These are phyloP conservation scores for Volucella bombylans DNA, from an alignment of 2,888 invertebrate species.

Conservation along the genomic window DNA sequence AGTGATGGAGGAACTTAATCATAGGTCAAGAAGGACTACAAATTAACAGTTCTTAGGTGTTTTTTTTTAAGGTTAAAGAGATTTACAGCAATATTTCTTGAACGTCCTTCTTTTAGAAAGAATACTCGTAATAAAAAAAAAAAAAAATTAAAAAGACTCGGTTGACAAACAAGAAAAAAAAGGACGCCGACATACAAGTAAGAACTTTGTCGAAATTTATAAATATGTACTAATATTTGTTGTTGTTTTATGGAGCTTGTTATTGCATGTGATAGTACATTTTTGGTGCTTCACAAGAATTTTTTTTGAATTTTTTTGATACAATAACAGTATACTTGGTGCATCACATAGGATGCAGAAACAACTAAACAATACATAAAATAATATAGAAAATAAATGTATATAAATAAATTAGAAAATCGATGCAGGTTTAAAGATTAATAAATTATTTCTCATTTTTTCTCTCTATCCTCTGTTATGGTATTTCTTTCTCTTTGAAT, in stretches of 20 bases:
- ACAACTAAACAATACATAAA: conserved; percentile 19
- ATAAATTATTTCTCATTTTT: conserved; percentile 26
- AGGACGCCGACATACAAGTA: background rate
- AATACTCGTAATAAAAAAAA: conserved; percentile 55
- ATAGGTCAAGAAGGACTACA: conserved; percentile 54
- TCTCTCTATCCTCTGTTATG: conserved; percentile 42
- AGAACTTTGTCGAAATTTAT: conserved; percentile 22
- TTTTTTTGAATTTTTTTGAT: conserved; percentile 40
- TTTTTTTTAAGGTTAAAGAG: conserved; percentile 31
- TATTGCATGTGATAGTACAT: conserved; percentile 40
- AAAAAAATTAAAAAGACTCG: conserved; percentile 9
- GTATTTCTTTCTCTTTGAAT: conserved; percentile 50
- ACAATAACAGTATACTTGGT: conserved; percentile 32
- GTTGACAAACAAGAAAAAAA: conserved; percentile 16
- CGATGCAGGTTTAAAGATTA: conserved; percentile 36
- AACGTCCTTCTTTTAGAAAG: conserved; percentile 53
- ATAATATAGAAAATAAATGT: background rate
- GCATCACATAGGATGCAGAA: conserved; percentile 28
- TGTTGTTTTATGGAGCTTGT: conserved; percentile 52
- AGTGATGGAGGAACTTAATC: conserved; percentile 33
- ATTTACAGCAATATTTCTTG: conserved; percentile 4
- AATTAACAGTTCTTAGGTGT: conserved; percentile 24
- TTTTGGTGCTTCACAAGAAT: conserved; percentile 48
- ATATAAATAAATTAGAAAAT: conserved; percentile 31
- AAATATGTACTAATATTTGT: conserved; percentile 1